phyloP scores from a whole-genome alignment of 2,113 vertebrate species.

The Gambusia holbrooki region DNA sequence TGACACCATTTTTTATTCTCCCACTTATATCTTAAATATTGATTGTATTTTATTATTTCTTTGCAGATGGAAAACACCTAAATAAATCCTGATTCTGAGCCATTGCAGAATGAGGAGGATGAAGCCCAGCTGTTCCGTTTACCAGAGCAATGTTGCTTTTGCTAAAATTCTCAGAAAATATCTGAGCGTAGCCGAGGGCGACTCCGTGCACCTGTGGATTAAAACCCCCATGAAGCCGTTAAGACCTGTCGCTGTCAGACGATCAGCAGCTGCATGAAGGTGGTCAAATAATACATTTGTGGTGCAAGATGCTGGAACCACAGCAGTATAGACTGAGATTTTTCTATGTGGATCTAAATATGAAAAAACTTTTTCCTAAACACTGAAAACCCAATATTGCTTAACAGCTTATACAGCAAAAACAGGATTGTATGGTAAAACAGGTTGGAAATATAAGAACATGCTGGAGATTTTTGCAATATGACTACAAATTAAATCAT shows the following conservation, averaged over 20 bases:
- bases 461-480: too few species aligned
- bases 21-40: neutral
- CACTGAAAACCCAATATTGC: too few species aligned
- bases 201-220: conserved; percentile 13
- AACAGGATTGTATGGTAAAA: too few species aligned
- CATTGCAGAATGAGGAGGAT: neutral
- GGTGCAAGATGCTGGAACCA: neutral
- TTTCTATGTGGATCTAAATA: neutral
- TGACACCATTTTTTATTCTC: neutral
- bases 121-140: neutral
- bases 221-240: conserved; percentile 29
- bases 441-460: too few species aligned
- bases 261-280: conserved; percentile 23
- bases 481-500: too few species aligned
- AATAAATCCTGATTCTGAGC: neutral
- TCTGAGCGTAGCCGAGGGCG: conserved; percentile 23
- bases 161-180: conserved; percentile 7
- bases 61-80: neutral
- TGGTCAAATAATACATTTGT: neutral
- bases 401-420: too few species aligned
- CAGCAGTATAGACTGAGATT: neutral
- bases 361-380: neutral
- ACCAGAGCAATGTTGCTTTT: conserved; percentile 2
- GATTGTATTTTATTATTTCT: neutral
- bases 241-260: conserved; percentile 27